phyloP scores from a whole-genome alignment of 2,888 invertebrate species.

The Megalurothrips usitatus region DNA sequence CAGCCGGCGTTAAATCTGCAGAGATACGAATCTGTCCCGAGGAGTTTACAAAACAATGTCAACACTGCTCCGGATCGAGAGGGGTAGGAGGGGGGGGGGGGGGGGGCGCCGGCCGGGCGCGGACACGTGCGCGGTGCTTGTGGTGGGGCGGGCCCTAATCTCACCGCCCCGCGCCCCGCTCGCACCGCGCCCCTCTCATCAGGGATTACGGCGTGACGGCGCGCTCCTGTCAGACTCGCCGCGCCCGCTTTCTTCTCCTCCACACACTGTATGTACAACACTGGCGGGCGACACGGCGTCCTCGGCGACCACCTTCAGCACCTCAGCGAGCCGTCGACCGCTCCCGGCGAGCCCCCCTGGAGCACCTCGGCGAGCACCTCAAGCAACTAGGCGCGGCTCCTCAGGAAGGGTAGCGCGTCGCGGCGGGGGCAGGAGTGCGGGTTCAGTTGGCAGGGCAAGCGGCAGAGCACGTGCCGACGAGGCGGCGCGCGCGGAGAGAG shows the following conservation, averaged over 20 bases:
- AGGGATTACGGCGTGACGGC: neutral
- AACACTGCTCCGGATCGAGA: neutral
- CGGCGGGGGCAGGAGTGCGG: too few species aligned
- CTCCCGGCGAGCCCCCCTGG: too few species aligned
- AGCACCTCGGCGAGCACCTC: too few species aligned
- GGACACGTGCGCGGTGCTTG: conserved; percentile 1
- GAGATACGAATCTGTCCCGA: neutral
- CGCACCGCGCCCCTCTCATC: neutral
- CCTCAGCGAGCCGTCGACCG: too few species aligned
- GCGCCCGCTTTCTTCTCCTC: neutral
- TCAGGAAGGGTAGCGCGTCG: too few species aligned
- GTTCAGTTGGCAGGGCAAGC: too few species aligned
- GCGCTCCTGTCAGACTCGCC: neutral
- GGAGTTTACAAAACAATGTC: conserved; percentile 23
- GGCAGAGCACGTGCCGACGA: too few species aligned
- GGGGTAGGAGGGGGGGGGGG: neutral
- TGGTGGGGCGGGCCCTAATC: conserved; percentile 12
- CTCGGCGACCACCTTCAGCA: too few species aligned
- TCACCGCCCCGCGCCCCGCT: neutral
- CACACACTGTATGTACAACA: too few species aligned
- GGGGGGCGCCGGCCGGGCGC: neutral
- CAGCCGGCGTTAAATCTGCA: conserved; percentile 4
- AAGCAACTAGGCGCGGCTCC: too few species aligned
- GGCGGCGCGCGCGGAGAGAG: too few species aligned
- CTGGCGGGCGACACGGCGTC: too few species aligned